Conservation (phyloP, 2,113 vertebrate species). For the Macrotus californicus region DNA sequence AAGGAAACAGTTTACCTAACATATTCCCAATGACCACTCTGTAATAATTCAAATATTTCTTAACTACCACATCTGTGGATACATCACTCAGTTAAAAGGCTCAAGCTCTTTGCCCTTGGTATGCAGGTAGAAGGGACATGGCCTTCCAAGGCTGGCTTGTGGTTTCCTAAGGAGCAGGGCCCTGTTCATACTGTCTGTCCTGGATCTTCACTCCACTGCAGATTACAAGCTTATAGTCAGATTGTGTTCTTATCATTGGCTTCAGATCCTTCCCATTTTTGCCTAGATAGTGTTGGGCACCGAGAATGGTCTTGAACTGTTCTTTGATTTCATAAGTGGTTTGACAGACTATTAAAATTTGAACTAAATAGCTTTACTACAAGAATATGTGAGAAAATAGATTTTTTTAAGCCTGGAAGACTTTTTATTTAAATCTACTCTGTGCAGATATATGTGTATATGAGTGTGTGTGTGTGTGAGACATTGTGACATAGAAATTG, state of each 20-base stretch:
- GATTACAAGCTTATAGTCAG: neutral
- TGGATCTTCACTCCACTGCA: neutral
- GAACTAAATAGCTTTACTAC: neutral
- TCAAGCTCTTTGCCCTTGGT: neutral
- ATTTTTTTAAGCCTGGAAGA: neutral
- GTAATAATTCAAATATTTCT: neutral
- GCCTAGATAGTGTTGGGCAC: fast-evolving
- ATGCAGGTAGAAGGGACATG: neutral
- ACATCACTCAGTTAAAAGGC: neutral
- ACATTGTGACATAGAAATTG: neutral
- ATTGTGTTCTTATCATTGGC: neutral
- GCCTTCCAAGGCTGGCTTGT: neutral
- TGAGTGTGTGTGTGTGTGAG: neutral
- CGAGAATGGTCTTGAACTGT: neutral
- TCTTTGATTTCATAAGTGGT: neutral
- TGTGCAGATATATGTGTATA: neutral
- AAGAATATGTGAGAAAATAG: neutral
- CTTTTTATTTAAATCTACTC: neutral
- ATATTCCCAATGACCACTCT: neutral
- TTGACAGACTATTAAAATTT: neutral
- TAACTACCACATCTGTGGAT: neutral
- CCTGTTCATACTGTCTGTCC: fast-evolving
- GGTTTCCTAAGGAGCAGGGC: neutral
- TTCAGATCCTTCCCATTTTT: neutral
- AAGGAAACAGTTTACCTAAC: neutral